Conservation (phyloP, 2,888 invertebrate genomes). For the Julus scanicus region DNA sequence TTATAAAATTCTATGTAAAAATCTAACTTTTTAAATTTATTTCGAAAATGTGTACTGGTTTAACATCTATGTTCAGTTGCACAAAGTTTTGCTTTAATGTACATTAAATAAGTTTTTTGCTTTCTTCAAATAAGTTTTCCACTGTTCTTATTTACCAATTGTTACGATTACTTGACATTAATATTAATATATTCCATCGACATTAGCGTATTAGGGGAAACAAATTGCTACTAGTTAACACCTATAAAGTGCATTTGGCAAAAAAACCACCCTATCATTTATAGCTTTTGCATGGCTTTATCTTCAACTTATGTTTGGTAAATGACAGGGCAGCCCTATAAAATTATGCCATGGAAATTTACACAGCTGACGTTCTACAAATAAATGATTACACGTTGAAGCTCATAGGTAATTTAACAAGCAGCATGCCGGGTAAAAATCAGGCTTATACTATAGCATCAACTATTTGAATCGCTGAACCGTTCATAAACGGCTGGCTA, state of each 20-base stretch:
- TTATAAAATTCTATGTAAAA: no score
- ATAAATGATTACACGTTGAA: constrained; percentile 33
- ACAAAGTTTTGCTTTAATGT: no score
- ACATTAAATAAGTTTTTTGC: no score
- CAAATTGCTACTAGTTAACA: background rate
- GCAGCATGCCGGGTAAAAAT: background rate
- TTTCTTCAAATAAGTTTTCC: no score
- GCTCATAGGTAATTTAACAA: constrained; percentile 18
- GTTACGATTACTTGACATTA: background rate
- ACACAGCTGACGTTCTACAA: background rate
- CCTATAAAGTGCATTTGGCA: background rate
- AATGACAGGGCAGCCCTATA: background rate
- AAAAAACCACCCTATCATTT: background rate
- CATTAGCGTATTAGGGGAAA: background rate
- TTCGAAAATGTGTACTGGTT: no score
- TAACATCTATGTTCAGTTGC: no score
- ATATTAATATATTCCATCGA: background rate
- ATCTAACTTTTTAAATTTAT: no score
- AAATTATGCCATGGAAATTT: constrained; percentile 19
- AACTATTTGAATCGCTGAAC: constrained; percentile 16
- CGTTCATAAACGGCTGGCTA: background rate
- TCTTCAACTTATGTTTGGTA: constrained; percentile 1
- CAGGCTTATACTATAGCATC: background rate
- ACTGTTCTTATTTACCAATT: background rate
- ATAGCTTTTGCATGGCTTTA: background rate